A percentile compares a stretch with the other conserved stretches of the same genome.
phyloP scores from a whole-genome alignment of 2,113 vertebrate genomes.

The Eidolon helvum region DNA sequence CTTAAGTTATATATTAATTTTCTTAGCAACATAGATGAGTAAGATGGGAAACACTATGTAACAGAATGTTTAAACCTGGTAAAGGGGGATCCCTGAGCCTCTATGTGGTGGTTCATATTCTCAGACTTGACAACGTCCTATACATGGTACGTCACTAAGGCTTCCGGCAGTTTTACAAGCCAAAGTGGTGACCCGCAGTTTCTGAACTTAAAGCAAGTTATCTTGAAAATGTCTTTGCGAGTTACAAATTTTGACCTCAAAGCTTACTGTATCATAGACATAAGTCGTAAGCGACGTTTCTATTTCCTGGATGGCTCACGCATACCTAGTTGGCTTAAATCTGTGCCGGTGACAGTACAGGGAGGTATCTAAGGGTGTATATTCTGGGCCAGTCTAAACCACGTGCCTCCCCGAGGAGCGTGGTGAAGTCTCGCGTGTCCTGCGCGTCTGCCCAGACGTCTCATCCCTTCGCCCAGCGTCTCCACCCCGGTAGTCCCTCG shows the following conservation, averaged over 20 bases:
- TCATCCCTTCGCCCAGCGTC: not conserved
- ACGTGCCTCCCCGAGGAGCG: not conserved
- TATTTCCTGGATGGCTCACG: not conserved
- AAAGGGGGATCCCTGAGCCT: not conserved
- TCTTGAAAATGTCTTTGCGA: not conserved
- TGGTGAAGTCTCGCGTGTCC: rapidly evolving
- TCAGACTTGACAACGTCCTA: not conserved
- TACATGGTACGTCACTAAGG: not conserved
- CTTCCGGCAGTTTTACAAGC: not conserved
- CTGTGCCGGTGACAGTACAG: not conserved
- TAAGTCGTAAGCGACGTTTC: not conserved
- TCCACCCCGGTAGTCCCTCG: rapidly evolving
- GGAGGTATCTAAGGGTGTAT: not conserved
- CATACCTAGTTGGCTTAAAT: not conserved
- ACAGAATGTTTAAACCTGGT: not conserved
- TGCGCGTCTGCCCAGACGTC: too few relatives aligned
- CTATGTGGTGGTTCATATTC: not conserved
- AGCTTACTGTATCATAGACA: not conserved
- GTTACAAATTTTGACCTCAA: not conserved
- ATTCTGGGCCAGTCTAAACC: not conserved
- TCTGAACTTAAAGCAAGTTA: not conserved
- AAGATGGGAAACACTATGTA: not conserved
- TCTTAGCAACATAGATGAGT: not conserved
- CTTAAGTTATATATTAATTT: not conserved
- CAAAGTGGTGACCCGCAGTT: not conserved